These are phyloP conservation scores for Aplodontia rufa DNA, from an alignment of 2,113 vertebrate genomes.

Conservation along the genomic window DNA sequence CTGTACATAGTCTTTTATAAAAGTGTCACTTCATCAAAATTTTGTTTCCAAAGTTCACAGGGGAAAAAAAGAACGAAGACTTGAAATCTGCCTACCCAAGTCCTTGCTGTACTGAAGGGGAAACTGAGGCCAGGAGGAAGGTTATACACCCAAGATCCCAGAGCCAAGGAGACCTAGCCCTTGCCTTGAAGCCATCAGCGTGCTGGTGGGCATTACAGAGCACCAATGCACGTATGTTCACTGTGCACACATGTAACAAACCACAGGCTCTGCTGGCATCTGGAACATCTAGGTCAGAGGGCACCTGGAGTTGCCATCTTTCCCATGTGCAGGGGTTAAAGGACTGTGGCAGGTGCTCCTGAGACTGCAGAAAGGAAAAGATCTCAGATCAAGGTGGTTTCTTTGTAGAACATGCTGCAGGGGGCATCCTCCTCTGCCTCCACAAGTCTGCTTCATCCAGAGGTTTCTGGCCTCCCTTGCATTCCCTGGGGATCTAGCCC, in stretches of 20 bases:
- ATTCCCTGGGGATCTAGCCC: neutral
- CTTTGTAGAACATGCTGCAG: neutral
- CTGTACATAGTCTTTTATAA: neutral
- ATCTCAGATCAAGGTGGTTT: neutral
- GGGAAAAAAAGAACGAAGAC: no score
- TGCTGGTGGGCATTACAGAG: neutral
- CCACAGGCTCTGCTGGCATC: neutral
- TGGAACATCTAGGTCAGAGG: neutral
- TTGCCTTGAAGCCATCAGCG: neutral
- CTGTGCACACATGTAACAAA: neutral
- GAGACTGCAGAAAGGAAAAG: neutral
- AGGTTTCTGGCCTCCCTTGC: neutral
- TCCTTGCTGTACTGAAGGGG: neutral
- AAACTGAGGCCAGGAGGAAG: neutral
- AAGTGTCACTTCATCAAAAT: neutral
- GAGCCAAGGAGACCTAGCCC: neutral
- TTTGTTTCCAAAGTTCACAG: conserved; percentile 20
- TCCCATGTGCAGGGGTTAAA: neutral
- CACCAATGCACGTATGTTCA: neutral
- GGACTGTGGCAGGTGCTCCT: neutral
- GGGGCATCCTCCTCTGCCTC: neutral
- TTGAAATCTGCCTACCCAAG: neutral
- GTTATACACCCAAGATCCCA: neutral
- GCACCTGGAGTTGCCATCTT: neutral
- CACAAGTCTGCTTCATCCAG: neutral